Base-by-base conservation (phyloP, 2,113 vertebrate genomes). In the Scortum barcoo region DNA sequence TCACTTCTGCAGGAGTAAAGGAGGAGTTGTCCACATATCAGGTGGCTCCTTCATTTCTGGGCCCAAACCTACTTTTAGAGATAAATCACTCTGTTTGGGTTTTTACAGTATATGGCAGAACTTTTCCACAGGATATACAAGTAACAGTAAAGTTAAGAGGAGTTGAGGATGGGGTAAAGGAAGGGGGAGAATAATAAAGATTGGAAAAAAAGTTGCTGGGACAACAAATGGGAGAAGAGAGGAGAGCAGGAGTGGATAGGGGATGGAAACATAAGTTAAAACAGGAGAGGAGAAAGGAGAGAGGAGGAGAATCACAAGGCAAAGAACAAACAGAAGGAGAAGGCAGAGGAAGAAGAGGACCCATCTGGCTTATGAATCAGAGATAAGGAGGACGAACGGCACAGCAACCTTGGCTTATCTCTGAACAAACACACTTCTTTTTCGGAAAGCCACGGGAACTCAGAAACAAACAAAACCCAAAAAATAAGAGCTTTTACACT, bases 341-440 rank as follows among this genome's bases (percentile, higher is more conserved):
- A 86, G 80, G 72, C 68, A 69, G 83, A 71, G 75, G 19, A 88
- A 75, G 83, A 69, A 61, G 58, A 88, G 80, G 53, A 78, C 81
- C 85, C 89, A 91, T 91, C 87, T 92, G 91, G 87, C 78, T 91
- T 84, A 88, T 75, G 84, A 91, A 89, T 93, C 91, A 76, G 62
- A 88, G 91, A 92, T 91, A 91, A 90, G 85, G 74, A 79, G 67
- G 87, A 90, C 33, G 61, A 87, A 88, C 66, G 58, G 78, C 77
- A 71, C 68, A 20, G 76, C 87, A 89, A 91, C 87, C 91, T 83
- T 83, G 78, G 85, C 90, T 93, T 90, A 91, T 90, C 89, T 89
- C 86, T 86, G 85, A 87, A 89, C 87, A 93, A 89, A 92, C 91
- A 90, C 70, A 76, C 86, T 36, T 87, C 66, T 62, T 67, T 83